Evolutionary conservation across 2,113 vertebrate genomes (phyloP).

Genomic region (Clarias batrachus): DNA sequence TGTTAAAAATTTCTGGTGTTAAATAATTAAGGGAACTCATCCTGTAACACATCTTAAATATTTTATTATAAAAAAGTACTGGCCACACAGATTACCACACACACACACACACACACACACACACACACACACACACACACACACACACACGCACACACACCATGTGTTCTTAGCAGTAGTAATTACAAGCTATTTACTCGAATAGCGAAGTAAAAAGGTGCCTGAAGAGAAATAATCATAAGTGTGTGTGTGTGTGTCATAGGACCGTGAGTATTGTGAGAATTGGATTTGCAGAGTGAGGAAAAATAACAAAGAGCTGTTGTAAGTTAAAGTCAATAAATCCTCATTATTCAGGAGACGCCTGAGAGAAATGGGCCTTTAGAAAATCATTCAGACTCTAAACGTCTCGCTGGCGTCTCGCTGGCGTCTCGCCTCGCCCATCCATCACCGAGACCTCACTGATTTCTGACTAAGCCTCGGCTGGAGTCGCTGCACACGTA

Average conservation of each 20-base stretch:
- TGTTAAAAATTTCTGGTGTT: no score
- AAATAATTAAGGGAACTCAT: no score
- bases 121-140: no score
- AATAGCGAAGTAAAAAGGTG: background rate
- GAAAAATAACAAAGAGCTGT: background rate
- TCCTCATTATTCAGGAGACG: conserved; percentile 15
- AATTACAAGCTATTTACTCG: background rate
- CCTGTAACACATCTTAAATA: no score
- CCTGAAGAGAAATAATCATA: background rate
- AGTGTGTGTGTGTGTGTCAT: background rate
- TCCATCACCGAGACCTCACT: background rate
- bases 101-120: no score
- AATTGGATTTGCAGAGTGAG: background rate
- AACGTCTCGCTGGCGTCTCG: background rate
- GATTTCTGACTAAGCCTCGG: background rate
- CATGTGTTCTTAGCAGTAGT: background rate
- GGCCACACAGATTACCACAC: no score
- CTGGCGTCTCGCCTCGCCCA: background rate
- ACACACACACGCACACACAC: no score
- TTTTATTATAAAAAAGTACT: no score
- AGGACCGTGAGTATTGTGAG: background rate
- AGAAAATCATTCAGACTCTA: conserved; percentile 12
- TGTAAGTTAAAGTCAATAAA: conserved; percentile 11
- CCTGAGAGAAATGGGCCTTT: background rate
- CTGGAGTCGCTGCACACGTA: background rate